These are phyloP conservation scores for Drosophila anomalipes DNA, from an alignment of 2,888 invertebrate species.

Conservation along the genomic window DNA sequence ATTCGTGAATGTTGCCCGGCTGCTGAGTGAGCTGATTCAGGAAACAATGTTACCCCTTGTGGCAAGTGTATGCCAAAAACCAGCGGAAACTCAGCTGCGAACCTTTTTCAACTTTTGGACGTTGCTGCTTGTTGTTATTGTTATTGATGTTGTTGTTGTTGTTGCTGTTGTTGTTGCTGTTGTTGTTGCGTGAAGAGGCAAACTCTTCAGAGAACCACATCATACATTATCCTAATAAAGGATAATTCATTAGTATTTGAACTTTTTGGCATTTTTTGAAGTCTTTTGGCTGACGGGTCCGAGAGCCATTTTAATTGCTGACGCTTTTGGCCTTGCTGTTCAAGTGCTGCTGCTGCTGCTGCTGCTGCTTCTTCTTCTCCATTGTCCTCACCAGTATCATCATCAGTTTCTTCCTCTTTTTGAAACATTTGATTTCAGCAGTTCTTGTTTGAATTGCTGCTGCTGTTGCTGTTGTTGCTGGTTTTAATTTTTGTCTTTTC, in stretches of 20 bases:
- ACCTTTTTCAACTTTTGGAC: conserved; percentile 69
- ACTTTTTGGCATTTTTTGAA: conserved; percentile 83
- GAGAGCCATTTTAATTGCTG: conserved; percentile 74
- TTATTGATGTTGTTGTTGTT: conserved; percentile 11
- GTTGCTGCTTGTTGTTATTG: conserved; percentile 27
- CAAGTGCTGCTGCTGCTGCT: conserved; percentile 36
- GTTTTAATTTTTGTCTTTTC: conserved; percentile 7
- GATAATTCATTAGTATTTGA: conserved; percentile 84
- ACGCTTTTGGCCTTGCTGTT: conserved; percentile 31
- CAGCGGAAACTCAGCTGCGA: conserved; percentile 47
- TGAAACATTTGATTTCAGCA: conserved; percentile 62
- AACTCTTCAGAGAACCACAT: conserved; percentile 82
- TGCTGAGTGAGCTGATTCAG: not conserved
- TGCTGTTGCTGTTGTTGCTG: conserved; percentile 15
- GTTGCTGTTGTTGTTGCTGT: conserved; percentile 12
- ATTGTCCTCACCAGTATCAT: not conserved
- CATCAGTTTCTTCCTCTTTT: conserved; percentile 7
- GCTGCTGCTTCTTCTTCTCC: not conserved
- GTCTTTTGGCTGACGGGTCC: conserved; percentile 64
- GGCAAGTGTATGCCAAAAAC: conserved; percentile 30
- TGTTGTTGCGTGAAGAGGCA: conserved; percentile 53
- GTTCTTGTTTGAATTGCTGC: conserved; percentile 19
- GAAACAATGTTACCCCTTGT: conserved; percentile 14
- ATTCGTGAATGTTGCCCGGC: not conserved
- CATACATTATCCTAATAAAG: conserved; percentile 85